Base-by-base conservation (phyloP, 2,888 invertebrate genomes). In the Hermaeophaga mercurialis region DNA sequence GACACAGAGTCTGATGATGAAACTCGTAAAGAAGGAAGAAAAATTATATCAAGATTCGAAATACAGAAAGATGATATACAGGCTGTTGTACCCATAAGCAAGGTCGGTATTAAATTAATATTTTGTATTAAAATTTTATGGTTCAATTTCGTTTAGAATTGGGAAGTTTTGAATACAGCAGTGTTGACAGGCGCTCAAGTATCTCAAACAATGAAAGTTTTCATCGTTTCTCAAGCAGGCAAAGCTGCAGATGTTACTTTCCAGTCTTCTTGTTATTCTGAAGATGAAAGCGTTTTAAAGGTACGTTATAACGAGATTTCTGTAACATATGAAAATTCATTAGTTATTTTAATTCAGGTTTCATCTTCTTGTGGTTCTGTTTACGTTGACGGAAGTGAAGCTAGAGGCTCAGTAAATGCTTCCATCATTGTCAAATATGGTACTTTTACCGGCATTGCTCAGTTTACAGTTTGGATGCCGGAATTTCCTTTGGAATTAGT, bases 401-500 rank as follows among this genome's bases (percentile, higher is more conserved):
- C 92, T 59, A 85, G 94, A 1, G 96, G 96, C 11, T 95, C 95
- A 0, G 91, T 94, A 31, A 96, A 96, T 73, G 96, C 95, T 1
- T 94, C 95, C 0, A 91, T 97, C 24, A 85, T 94, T 48, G 94
- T 96, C 47, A 93, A 92, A 76, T 94, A 93, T 73, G 96, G 94
- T 19, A 93, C 94, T 1, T 92, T 92, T 77, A 90, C 90, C 17
- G 94, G 94, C 9, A 80, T 91, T 60, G 92, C 94, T 1, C 86
- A 89, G 58, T 94, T 96, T 76, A 91, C 91, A 12, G 96, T 97
- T 1, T 97, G 97, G 96, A 94, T 95, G 88, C 96, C 97, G 0
- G 95, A 96, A 75, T 89, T 94, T 71, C 94, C 95, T 0, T 80
- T 97, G 54, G 94, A 95, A 74, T 88, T 97, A 22, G 89, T 90